Conservation (phyloP, 37 sponge, comb jelly and placozoan species). For the Ephydatia muelleri region DNA sequence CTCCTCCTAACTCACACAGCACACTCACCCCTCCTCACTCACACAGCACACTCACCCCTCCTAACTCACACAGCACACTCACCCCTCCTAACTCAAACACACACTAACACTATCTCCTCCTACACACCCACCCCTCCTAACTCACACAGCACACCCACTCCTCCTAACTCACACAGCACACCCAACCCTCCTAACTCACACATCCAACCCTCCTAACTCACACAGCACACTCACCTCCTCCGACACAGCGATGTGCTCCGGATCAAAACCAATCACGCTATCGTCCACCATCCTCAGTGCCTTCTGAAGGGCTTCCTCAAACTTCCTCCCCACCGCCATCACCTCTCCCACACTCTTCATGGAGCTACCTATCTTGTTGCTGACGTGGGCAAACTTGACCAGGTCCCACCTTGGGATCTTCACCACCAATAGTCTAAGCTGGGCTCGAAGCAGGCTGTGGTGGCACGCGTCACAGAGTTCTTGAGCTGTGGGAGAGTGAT, state of each 20-base stretch:
- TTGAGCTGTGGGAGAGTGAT: conserved; percentile 79
- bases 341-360: conserved; percentile 99
- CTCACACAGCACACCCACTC: no score
- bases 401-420: conserved; percentile 94
- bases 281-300: conserved; percentile 96
- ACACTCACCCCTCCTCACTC: no score
- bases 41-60: no score
- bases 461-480: conserved; percentile 94
- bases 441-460: conserved; percentile 99
- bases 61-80: no score
- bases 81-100: neutral
- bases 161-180: no score
- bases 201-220: no score
- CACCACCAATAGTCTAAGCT: conserved; percentile 97
- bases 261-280: conserved; percentile 74
- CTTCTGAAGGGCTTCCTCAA: conserved; percentile 99
- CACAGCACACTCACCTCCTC: conserved; percentile 91
- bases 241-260: conserved; percentile 19
- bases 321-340: conserved; percentile 97
- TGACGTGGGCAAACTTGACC: conserved; percentile 71
- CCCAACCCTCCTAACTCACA: no score
- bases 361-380: conserved; percentile 90
- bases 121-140: neutral
- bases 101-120: neutral
- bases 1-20: no score